These are phyloP conservation scores for Littorina saxatilis DNA, from an alignment of 1,140 invertebrate genomes.

Conservation along the genomic window DNA sequence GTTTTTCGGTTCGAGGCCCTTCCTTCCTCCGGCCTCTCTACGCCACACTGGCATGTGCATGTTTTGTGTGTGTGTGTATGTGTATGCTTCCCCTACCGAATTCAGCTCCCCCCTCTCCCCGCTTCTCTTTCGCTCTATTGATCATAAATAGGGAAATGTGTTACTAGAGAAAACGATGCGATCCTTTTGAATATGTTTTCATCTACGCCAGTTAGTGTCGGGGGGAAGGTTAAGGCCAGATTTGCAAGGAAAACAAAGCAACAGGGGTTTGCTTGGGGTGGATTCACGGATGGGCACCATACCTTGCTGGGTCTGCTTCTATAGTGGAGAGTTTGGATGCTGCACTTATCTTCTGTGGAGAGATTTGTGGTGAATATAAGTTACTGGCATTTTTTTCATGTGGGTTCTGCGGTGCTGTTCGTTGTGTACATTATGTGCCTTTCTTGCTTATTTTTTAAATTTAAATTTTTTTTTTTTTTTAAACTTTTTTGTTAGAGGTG, in stretches of 20 bases:
- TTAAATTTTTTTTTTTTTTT: too few relatives aligned
- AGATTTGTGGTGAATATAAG: too few relatives aligned
- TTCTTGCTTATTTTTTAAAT: too few relatives aligned
- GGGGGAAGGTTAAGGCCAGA: slow-evolving; percentile 3
- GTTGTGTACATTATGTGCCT: too few relatives aligned
- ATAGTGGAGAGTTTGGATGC: too few relatives aligned
- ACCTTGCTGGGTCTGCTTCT: background rate
- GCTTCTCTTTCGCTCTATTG: slow-evolving; percentile 24
- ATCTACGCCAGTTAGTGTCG: slow-evolving; percentile 21
- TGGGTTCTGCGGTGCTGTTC: too few relatives aligned
- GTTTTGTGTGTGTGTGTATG: background rate
- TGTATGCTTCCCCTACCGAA: background rate
- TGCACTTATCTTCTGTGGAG: too few relatives aligned
- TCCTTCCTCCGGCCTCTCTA: too few relatives aligned
- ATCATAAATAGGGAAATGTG: slow-evolving; percentile 34
- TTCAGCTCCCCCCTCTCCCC: too few relatives aligned
- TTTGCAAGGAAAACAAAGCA: slow-evolving; percentile 26
- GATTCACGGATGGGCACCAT: background rate
- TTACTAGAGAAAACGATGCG: slow-evolving; percentile 25
- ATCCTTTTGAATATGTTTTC: slow-evolving; percentile 27
- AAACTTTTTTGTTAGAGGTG: too few relatives aligned
- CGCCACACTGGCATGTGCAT: slow-evolving; percentile 12
- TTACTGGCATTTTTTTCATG: too few relatives aligned
- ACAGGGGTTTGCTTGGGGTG: background rate
- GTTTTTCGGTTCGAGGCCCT: slow-evolving; percentile 3